These are phyloP conservation scores for Leptopilina myrica DNA, from an alignment of 2,888 invertebrate genomes.

Conservation along the genomic window DNA sequence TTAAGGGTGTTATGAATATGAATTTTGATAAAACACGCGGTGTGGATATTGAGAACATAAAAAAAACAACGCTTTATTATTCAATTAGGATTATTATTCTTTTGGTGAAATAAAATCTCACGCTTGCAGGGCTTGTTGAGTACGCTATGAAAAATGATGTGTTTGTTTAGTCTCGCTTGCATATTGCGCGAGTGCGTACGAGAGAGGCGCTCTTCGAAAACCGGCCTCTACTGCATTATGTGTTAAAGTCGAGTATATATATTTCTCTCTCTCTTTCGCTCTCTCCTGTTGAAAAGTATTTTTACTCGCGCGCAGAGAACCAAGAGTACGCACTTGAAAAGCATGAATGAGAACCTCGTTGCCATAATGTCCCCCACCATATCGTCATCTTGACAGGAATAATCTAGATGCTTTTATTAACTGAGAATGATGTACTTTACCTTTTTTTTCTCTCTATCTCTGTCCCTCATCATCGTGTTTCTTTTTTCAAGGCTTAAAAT, in stretches of 20 bases:
- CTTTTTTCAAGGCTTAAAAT: not conserved
- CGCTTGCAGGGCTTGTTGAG: conserved; percentile 28
- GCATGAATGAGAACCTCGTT: conserved; percentile 35
- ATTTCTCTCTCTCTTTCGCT: too few relatives aligned
- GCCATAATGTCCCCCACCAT: conserved; percentile 24
- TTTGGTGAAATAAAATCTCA: conserved; percentile 36
- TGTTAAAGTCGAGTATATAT: conserved; percentile 32
- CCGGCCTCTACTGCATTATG: conserved; percentile 31
- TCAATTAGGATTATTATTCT: conserved; percentile 34
- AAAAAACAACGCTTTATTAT: conserved; percentile 19
- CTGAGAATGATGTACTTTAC: conserved; percentile 19
- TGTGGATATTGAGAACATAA: not conserved
- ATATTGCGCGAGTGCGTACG: conserved; percentile 14
- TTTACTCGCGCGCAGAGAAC: conserved; percentile 31
- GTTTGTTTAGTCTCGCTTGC: conserved; percentile 36
- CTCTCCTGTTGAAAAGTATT: conserved; percentile 24
- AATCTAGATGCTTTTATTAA: conserved; percentile 30
- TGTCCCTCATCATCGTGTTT: not conserved
- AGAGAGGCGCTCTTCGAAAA: conserved; percentile 3
- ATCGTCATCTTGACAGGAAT: not conserved
- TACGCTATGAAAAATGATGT: conserved; percentile 36
- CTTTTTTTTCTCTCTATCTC: not conserved
- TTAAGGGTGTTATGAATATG: not conserved
- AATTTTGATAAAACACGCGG: conserved; percentile 11
- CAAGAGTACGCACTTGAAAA: conserved; percentile 30